Evolutionary conservation across 1,140 invertebrate genomes (phyloP), one percentile per base, ranked within the genome.

Genomic region (Ptiloglossa arizonensis): DNA sequence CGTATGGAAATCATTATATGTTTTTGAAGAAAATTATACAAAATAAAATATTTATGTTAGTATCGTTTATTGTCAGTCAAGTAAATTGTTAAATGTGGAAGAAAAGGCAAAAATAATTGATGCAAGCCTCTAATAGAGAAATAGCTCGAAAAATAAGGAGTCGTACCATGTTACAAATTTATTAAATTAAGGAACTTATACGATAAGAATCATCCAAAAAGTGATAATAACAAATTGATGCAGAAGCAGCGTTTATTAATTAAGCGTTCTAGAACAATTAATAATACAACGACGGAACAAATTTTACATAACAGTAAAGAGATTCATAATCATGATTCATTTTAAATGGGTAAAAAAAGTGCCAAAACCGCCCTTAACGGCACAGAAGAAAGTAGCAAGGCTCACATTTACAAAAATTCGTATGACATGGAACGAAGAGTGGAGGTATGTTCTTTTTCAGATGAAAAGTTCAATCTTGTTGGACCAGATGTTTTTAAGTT

Each of bases 41-140:
- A 8, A 22, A 63, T 46, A n/a, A n/a, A n/a, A 63, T 44, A 44
- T 38, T 46, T 44, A 63, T n/a, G 9, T 63, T 63, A 22, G 2
- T 41, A 44, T 44, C 11, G 22, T 63, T 63, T 63, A 44, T 63
- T 44, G 17, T 63, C 2, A 63, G 44, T 44, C n/a, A 63, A 35
- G 38, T 44, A 46, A 63, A 63, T 38, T 63, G 22, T 63, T 35
- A 44, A 63, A 22, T 24, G 22, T 44, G 19, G 60, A 63, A 15
- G 13, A 63, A 24, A 41, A 63, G 3, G n/a, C n/a, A n/a, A 63
- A 38, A 15, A 63, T 63, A 63, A 44, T 22, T 41, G 17, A 41
- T 63, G 38, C 48, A 41, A 0, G 60, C 44, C 38, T 63, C 38
- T 22, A 63, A 35, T 35, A 22, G 35, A 22, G 32, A 63, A 46